Percentiles rank a stretch among this genome's conserved stretches.
Conservation (phyloP, 1,140 invertebrate genomes). For the Epicauta chinensis region DNA sequence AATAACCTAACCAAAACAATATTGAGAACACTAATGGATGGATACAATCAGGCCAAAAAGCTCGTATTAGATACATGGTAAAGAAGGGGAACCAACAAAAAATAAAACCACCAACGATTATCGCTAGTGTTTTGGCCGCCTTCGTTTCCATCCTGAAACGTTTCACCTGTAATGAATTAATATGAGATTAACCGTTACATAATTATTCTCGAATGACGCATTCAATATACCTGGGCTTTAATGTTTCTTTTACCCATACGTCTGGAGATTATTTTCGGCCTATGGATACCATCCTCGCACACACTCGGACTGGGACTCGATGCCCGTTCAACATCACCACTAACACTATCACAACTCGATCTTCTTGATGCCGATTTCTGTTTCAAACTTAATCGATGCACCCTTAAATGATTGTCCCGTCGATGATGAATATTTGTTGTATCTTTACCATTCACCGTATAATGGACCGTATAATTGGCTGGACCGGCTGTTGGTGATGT, state of each 20-base stretch:
- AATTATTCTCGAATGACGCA: not conserved
- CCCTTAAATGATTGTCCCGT: conserved; percentile 43
- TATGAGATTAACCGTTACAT: conserved; percentile 9
- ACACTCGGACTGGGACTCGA: conserved; percentile 45
- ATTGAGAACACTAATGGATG: conserved; percentile 78
- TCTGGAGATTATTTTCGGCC: conserved; percentile 58
- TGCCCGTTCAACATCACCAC: conserved; percentile 28
- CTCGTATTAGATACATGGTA: conserved; percentile 81
- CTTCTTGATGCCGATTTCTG: conserved; percentile 27
- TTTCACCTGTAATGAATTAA: conserved; percentile 46
- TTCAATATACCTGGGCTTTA: conserved; percentile 55
- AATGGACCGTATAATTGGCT: conserved; percentile 52
- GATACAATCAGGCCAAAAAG: conserved; percentile 76
- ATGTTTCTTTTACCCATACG: conserved; percentile 79
- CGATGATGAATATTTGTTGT: conserved; percentile 31
- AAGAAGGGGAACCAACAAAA: conserved; percentile 95
- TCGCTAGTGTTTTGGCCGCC: conserved; percentile 88
- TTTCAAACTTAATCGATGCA: conserved; percentile 35
- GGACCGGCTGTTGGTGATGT: conserved; percentile 42
- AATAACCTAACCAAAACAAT: conserved; percentile 95
- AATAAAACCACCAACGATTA: conserved; percentile 91
- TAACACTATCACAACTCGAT: conserved; percentile 37
- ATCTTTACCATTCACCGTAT: conserved; percentile 47
- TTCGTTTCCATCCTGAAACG: conserved; percentile 87
- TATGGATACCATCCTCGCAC: conserved; percentile 48